phyloP scores from a whole-genome alignment of 2,888 invertebrate species.

The Caenorhabditis sp. region DNA sequence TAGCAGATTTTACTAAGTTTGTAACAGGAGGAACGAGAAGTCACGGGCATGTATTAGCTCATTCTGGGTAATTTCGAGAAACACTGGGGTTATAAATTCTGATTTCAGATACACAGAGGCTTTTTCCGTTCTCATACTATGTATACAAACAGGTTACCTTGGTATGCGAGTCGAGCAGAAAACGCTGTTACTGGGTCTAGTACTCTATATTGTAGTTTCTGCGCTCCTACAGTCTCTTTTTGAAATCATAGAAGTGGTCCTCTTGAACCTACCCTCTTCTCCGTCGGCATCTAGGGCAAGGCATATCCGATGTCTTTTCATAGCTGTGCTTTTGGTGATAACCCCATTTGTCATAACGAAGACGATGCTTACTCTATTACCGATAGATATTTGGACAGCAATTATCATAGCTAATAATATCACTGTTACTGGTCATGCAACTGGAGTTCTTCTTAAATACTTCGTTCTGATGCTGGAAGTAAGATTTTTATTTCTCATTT shows the following conservation, averaged over 20 bases:
- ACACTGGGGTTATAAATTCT: background rate
- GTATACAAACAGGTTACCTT: slow-evolving; percentile 85
- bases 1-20: slow-evolving; percentile 66
- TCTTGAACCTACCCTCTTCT: slow-evolving; percentile 85
- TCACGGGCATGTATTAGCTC: slow-evolving; percentile 71
- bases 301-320: slow-evolving; percentile 72
- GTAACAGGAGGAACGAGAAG: slow-evolving; percentile 67
- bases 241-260: slow-evolving; percentile 85
- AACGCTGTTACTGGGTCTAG: slow-evolving; percentile 85
- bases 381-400: slow-evolving; percentile 83
- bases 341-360: slow-evolving; percentile 68
- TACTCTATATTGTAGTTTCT: slow-evolving; percentile 86
- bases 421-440: slow-evolving; percentile 85
- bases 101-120: slow-evolving; percentile 85
- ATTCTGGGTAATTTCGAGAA: slow-evolving; percentile 64
- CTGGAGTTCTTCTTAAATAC: slow-evolving; percentile 85
- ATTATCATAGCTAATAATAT: slow-evolving; percentile 85
- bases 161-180: slow-evolving; percentile 85
- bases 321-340: slow-evolving; percentile 70
- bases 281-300: slow-evolving; percentile 58
- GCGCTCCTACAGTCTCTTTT: slow-evolving; percentile 86
- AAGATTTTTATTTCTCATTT: slow-evolving; percentile 14
- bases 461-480: slow-evolving; percentile 79
- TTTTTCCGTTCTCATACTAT: slow-evolving; percentile 85
- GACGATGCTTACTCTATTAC: slow-evolving; percentile 68